These are phyloP conservation scores for Porites cylindrica DNA, from an alignment of 92 coral and sea anemone genomes.

Conservation along the genomic window DNA sequence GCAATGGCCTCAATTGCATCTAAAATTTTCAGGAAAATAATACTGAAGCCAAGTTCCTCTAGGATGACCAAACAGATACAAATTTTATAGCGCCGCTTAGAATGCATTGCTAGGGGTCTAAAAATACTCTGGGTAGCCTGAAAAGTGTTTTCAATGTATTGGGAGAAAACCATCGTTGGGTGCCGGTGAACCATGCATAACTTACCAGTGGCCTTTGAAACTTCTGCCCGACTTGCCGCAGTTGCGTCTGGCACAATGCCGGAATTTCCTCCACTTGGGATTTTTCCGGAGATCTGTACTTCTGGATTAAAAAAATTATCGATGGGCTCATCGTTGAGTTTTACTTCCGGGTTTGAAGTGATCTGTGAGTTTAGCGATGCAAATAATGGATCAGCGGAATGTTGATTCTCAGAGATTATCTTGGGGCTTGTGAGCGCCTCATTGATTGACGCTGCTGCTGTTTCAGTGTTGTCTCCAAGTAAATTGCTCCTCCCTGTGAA, in stretches of 20 bases:
- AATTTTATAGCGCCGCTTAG: too few relatives aligned
- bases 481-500: neutral
- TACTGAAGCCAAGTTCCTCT: too few relatives aligned
- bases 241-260: conserved; percentile 15
- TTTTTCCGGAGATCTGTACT: conserved; percentile 78
- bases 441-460: conserved; percentile 48
- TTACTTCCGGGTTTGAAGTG: conserved; percentile 27
- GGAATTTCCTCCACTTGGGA: conserved; percentile 51
- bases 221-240: conserved; percentile 20
- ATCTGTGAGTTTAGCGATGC: conserved; percentile 64
- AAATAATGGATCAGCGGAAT: conserved; percentile 61
- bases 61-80: too few relatives aligned
- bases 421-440: conserved; percentile 59
- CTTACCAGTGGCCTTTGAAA: conserved; percentile 32
- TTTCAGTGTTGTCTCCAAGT: conserved; percentile 22
- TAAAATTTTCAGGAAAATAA: too few relatives aligned
- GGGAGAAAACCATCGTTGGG: too few relatives aligned
- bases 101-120: too few relatives aligned
- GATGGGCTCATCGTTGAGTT: conserved; percentile 35
- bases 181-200: too few relatives aligned
- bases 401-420: conserved; percentile 54
- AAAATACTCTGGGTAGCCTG: too few relatives aligned
- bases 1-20: too few relatives aligned
- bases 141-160: too few relatives aligned
- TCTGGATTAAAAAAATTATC: conserved; percentile 37